phyloP scores from a whole-genome alignment of 2,888 invertebrate species.

The Drosophila aldrichi region DNA sequence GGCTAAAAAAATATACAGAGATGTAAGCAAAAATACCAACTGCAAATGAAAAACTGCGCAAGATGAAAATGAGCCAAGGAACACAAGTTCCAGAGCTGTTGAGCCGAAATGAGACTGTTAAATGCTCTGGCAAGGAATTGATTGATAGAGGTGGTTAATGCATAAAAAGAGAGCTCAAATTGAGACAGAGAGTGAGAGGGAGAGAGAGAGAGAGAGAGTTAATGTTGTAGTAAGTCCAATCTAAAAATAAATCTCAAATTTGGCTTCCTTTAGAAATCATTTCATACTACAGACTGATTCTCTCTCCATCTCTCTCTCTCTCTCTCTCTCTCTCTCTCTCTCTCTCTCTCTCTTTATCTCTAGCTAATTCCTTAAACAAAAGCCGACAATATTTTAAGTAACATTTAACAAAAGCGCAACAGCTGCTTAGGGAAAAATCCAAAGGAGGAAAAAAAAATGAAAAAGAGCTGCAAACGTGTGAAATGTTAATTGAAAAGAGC shows the following conservation, averaged over 20 bases:
- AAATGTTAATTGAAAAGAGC: conserved; percentile 73
- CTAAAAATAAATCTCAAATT: no score
- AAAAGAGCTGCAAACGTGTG: conserved; percentile 59
- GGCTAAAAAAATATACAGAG: neutral
- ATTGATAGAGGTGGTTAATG: neutral
- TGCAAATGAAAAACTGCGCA: conserved; percentile 44
- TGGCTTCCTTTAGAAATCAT: no score
- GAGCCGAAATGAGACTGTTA: neutral
- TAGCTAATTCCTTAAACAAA: neutral
- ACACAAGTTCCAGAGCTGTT: neutral
- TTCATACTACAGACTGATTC: no score
- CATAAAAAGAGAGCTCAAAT: no score
- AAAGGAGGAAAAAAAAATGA: conserved; percentile 8
- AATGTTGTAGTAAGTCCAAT: no score
- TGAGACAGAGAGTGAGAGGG: no score
- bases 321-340: no score
- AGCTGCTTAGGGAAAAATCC: conserved; percentile 8
- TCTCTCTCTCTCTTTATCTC: neutral
- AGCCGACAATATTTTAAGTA: conserved; percentile 24
- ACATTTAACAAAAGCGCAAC: conserved; percentile 22
- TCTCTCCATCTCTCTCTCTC: no score
- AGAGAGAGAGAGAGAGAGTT: no score
- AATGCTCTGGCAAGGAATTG: conserved; percentile 18
- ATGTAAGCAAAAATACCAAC: neutral
- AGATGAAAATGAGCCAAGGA: conserved; percentile 20